Base-by-base conservation (phyloP, 2,888 invertebrate species). In the Zhengitettix transpicula region DNA sequence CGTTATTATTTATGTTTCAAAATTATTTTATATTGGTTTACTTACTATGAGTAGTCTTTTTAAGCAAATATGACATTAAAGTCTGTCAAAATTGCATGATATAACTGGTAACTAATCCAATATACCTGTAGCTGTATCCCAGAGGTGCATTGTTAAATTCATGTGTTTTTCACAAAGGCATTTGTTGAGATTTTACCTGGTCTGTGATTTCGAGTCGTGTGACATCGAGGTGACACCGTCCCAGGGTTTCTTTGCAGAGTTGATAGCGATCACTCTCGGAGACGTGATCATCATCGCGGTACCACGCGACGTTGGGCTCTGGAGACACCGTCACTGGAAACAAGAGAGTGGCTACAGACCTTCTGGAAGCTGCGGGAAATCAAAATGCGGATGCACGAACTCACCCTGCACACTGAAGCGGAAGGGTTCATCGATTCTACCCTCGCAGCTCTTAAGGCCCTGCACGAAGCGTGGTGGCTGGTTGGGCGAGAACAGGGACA, bases 301-400 rank as follows among this genome's bases (percentile, higher is more conserved):
- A 93, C 96, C 96, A 96, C 7, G 85, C 78, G 51, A 95, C 76
- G 55, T 81, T 80, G 10, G 94, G 90, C 69, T 88, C 83, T 17
- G 93, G 88, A 17, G 84, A 82, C 62, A 87, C 82, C 68, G 85
- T 87, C 60, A 89, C 89, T 83, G 73, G 60, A 77, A 70, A 56
- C 56, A 61, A 72, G 67, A 62, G 59, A 7, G 28, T 28, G 28
- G 28, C 28, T 28, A 28, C 28, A 28, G 28, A 2, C 28, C 3
- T 2, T 28, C 28, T 28, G 28, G 28, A 28, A 28, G 28, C 28
- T 28, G 28, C 28, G 28, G 28, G 28, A 28, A n/a, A 28, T 7
- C 28, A 28, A 2, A 28, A 28, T 28, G 7, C 3, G 28, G 28
- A 28, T 28, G 28, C 28, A 57, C 57, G 51, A n/a, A 63, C 58